These are phyloP conservation scores for Campaea margaritaria DNA, from an alignment of 2,888 invertebrate species.

Conservation along the genomic window DNA sequence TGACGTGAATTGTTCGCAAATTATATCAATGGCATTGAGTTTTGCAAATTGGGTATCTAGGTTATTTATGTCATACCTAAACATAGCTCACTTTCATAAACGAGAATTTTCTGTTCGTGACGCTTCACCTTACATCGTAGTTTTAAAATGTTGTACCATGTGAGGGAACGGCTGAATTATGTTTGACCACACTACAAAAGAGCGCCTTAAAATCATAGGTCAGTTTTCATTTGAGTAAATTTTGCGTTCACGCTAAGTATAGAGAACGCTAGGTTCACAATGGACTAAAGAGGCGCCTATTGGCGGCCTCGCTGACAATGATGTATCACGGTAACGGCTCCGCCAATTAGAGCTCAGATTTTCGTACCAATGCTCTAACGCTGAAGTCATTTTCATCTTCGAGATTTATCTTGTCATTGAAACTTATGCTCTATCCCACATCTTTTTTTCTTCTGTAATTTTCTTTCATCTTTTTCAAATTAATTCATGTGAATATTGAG, in stretches of 20 bases:
- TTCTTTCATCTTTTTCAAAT: too few species aligned
- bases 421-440: too few species aligned
- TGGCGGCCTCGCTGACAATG: background rate
- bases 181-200: background rate
- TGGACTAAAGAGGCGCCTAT: background rate
- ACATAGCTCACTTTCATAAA: slow-evolving; percentile 28
- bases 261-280: background rate
- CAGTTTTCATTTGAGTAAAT: background rate
- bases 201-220: background rate
- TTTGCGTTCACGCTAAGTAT: background rate
- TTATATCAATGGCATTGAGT: slow-evolving; percentile 42
- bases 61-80: slow-evolving; percentile 29
- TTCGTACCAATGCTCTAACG: background rate
- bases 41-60: slow-evolving; percentile 34
- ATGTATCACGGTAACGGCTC: slow-evolving; percentile 6
- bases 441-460: too few species aligned
- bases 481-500: too few species aligned
- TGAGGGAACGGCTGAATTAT: slow-evolving; percentile 14
- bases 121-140: slow-evolving; percentile 15
- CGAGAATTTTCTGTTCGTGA: slow-evolving; percentile 23
- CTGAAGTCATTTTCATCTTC: too few species aligned
- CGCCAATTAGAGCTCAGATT: slow-evolving; percentile 5
- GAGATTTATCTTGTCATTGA: too few species aligned
- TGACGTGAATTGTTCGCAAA: slow-evolving; percentile 43
- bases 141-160: background rate